Evolutionary conservation across 1,140 invertebrate species (phyloP).

Genomic region (Zaprionus kolodkinae): DNA sequence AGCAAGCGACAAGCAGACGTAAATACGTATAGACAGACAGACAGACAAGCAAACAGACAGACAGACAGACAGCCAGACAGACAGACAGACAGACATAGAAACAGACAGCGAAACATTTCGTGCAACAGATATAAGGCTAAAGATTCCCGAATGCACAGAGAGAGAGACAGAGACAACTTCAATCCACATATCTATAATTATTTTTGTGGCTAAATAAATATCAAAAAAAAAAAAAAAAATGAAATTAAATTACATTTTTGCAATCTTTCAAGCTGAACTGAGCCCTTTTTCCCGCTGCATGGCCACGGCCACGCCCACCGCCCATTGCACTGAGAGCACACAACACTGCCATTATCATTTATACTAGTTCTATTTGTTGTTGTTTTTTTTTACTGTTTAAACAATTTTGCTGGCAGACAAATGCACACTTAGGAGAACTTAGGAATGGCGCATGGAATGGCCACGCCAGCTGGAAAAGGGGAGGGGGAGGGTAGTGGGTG

Average conservation of each 20-base stretch:
- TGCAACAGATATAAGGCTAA: background rate
- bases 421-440: constrained; percentile 40
- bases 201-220: constrained; percentile 30
- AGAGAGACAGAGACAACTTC: constrained; percentile 29
- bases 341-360: constrained; percentile 50
- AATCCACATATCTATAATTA: constrained; percentile 57
- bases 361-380: background rate
- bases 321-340: background rate
- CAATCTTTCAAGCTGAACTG: constrained; percentile 16
- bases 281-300: background rate
- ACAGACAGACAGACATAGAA: too few species aligned
- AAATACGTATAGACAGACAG: too few species aligned
- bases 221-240: background rate
- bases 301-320: constrained; percentile 51
- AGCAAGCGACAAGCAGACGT: too few species aligned
- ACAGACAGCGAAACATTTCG: background rate
- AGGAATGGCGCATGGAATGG: constrained; percentile 24
- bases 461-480: background rate
- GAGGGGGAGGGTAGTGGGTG: background rate
- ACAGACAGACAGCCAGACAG: background rate
- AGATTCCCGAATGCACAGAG: background rate
- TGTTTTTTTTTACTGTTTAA: constrained; percentile 45
- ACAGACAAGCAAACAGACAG: background rate
- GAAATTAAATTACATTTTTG: constrained; percentile 23
- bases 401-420: constrained; percentile 59